phyloP scores from a whole-genome alignment of 35 echinoderm and acorn worm species.

The Strongylocentrotus purpuratus region DNA sequence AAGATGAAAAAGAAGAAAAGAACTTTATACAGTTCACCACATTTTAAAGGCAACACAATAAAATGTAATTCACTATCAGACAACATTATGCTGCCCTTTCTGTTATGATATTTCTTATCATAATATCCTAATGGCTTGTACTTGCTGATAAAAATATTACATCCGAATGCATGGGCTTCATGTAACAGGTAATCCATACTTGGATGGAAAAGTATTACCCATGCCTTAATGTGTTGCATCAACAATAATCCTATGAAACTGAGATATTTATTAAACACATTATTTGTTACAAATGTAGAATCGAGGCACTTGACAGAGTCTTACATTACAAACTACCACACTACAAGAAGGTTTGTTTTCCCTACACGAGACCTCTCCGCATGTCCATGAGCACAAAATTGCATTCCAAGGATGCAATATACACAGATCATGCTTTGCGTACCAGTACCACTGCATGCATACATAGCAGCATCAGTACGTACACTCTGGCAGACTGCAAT shows the following conservation, averaged over 20 bases:
- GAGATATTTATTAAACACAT: background rate
- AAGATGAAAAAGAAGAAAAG: no score
- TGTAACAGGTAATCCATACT: no score
- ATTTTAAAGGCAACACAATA: no score
- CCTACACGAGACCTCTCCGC: conserved; percentile 23
- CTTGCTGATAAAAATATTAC: no score
- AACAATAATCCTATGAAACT: background rate
- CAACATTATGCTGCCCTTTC: no score
- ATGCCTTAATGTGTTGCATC: background rate
- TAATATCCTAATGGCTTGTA: no score
- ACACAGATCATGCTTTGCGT: background rate
- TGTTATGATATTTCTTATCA: no score
- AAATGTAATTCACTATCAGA: no score
- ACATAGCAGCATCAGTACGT: background rate
- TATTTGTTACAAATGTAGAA: background rate
- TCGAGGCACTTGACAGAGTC: background rate
- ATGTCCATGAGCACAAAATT: conserved; percentile 12
- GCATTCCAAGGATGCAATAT: conserved; percentile 23
- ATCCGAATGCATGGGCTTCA: no score
- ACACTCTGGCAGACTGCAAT: background rate
- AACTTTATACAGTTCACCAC: no score
- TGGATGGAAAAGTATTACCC: background rate
- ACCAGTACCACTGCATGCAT: no score
- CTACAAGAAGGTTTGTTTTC: background rate
- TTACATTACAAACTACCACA: conserved; percentile 2